Evolutionary conservation across 2,797 vertebrate species (phyloP).

Genomic region (Pseudomugil gertrudae): DNA sequence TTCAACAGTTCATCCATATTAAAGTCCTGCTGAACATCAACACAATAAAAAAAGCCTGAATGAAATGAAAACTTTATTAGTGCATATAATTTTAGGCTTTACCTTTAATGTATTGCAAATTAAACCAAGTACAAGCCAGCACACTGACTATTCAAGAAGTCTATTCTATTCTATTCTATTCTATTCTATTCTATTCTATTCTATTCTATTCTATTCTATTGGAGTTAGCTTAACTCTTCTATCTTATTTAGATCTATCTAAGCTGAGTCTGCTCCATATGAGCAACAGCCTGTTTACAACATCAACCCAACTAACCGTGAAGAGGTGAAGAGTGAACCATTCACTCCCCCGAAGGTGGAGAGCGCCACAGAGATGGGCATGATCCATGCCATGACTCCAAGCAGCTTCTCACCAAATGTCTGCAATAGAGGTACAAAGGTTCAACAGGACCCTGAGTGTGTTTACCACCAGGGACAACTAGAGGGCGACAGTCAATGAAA

Average conservation of each 20-base stretch:
- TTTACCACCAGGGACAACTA: slow-evolving; percentile 12
- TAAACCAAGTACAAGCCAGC: neutral
- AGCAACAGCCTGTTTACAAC: neutral
- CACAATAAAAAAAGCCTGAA: neutral
- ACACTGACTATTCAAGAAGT: no score
- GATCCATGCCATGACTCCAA: slow-evolving; percentile 94
- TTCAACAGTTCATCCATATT: neutral
- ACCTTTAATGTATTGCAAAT: no score
- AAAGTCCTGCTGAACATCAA: neutral
- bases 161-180: no score
- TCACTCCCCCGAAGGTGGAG: slow-evolving; percentile 94
- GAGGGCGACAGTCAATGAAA: slow-evolving; percentile 37
- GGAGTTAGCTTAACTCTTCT: no score
- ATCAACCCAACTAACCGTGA: slow-evolving; percentile 84
- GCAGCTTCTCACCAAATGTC: slow-evolving; percentile 94
- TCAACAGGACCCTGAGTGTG: neutral
- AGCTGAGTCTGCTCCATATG: no score
- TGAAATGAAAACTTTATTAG: neutral
- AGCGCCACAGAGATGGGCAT: slow-evolving; percentile 97
- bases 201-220: no score
- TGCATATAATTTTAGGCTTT: neutral
- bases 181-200: no score
- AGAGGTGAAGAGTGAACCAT: slow-evolving; percentile 94
- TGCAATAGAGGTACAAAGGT: slow-evolving; percentile 49
- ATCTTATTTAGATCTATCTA: no score